A percentile compares a stretch with the other conserved stretches of the same genome.
These are phyloP conservation scores for Manacus vitellinus DNA, from an alignment of 2,113 vertebrate species.

Conservation along the genomic window DNA sequence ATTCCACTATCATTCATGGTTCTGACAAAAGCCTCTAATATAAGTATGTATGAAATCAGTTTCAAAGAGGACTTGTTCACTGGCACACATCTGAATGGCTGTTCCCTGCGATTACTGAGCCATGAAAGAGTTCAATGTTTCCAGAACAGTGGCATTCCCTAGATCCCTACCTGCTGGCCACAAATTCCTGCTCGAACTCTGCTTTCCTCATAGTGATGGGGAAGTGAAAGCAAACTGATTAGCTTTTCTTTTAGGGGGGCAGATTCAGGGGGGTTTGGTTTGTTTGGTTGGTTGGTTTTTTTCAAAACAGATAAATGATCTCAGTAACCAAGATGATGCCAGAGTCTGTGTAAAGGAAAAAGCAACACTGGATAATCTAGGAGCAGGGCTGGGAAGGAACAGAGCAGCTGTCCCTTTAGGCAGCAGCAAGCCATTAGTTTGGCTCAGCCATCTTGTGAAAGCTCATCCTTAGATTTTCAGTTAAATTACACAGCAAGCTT, in stretches of 20 bases:
- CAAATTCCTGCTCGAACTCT: neutral
- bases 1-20: neutral
- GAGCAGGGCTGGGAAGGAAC: neutral
- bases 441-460: conserved; percentile 51
- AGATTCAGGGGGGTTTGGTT: neutral
- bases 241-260: neutral
- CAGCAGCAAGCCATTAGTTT: conserved; percentile 43
- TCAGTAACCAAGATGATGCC: neutral
- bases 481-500: conserved; percentile 24
- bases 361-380: neutral
- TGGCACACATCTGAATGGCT: neutral
- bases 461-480: conserved; percentile 29
- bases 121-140: neutral
- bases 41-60: neutral
- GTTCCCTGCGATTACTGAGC: neutral
- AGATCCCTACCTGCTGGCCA: neutral
- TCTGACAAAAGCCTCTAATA: neutral
- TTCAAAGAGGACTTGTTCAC: neutral
- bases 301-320: neutral
- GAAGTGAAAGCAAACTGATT: neutral
- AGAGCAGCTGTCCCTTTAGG: conserved; percentile 44
- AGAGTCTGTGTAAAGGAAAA: neutral
- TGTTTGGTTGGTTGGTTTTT: neutral
- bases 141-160: neutral
- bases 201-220: neutral